phyloP scores from a whole-genome alignment of 64 coral and sea anemone species.

The Pachyseris speciosa region DNA sequence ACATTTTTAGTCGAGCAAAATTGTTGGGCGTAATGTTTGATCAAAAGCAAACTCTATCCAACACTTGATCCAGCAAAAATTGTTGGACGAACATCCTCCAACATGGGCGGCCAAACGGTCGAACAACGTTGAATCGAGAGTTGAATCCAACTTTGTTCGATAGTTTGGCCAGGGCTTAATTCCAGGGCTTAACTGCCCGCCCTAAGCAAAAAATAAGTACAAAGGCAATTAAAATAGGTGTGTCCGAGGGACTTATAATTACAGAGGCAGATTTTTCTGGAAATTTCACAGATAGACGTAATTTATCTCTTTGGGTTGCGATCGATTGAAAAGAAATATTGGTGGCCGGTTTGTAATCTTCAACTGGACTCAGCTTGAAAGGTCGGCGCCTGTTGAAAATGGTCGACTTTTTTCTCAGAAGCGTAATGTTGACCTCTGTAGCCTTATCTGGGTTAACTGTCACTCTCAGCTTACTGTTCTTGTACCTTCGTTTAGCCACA shows the following conservation, averaged over 20 bases:
- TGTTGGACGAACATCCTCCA: too few relatives aligned
- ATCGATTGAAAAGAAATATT: not conserved
- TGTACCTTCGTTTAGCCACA: slow-evolving; percentile 69
- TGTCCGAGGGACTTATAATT: not conserved
- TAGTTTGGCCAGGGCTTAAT: too few relatives aligned
- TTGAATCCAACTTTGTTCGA: too few relatives aligned
- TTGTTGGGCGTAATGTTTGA: too few relatives aligned
- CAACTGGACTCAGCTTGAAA: not conserved
- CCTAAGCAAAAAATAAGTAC: not conserved
- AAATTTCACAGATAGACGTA: slow-evolving; percentile 10
- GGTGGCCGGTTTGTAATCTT: not conserved
- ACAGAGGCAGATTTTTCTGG: not conserved
- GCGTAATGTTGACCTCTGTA: slow-evolving; percentile 71
- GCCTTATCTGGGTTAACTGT: slow-evolving; percentile 31
- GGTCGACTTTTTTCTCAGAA: slow-evolving; percentile 34
- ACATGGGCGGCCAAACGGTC: too few relatives aligned
- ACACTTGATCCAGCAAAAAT: too few relatives aligned
- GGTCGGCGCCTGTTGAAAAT: not conserved
- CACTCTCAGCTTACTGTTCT: slow-evolving; percentile 55
- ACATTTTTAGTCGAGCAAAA: too few relatives aligned
- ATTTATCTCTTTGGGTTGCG: not conserved
- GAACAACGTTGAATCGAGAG: too few relatives aligned
- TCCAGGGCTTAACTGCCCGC: too few relatives aligned
- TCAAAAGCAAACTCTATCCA: too few relatives aligned
- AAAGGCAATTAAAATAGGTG: not conserved